Percentiles rank a stretch among this genome's conserved stretches.
phyloP scores from a whole-genome alignment of 2,888 invertebrate genomes.

The Neocrepidodera transversa region DNA sequence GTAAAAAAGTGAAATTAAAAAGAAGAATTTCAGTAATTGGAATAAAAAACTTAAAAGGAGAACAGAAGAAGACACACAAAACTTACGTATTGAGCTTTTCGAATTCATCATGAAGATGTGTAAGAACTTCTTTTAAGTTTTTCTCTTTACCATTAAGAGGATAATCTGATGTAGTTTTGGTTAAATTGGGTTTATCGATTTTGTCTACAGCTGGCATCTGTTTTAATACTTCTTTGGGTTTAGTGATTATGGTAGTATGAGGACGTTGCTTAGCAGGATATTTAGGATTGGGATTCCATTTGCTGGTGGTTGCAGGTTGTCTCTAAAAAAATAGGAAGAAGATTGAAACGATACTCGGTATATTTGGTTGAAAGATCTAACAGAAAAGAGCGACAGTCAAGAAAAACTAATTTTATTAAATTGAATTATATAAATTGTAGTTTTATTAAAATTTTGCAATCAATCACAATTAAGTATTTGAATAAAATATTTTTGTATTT shows the following conservation, averaged over 20 bases:
- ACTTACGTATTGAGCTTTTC: slow-evolving; percentile 53
- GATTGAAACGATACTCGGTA: too few relatives aligned
- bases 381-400: too few relatives aligned
- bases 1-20: slow-evolving; percentile 34
- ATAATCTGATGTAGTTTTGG: slow-evolving; percentile 11
- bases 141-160: slow-evolving; percentile 49
- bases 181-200: neutral
- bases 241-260: slow-evolving; percentile 2
- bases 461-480: too few relatives aligned
- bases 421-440: too few relatives aligned
- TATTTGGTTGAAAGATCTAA: too few relatives aligned
- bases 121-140: slow-evolving; percentile 55
- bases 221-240: slow-evolving; percentile 1
- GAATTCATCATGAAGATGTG: slow-evolving; percentile 58
- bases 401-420: too few relatives aligned
- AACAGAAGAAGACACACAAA: too few relatives aligned
- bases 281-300: neutral
- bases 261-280: neutral
- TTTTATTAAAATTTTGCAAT: too few relatives aligned
- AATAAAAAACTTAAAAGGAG: neutral
- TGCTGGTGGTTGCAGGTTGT: neutral
- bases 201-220: neutral
- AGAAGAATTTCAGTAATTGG: neutral
- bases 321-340: slow-evolving; percentile 9
- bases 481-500: too few relatives aligned